Evolutionary conservation across 2,113 vertebrate genomes (phyloP), one percentile per base, ranked within the genome.

Genomic region (Antidorcas marsupialis): DNA sequence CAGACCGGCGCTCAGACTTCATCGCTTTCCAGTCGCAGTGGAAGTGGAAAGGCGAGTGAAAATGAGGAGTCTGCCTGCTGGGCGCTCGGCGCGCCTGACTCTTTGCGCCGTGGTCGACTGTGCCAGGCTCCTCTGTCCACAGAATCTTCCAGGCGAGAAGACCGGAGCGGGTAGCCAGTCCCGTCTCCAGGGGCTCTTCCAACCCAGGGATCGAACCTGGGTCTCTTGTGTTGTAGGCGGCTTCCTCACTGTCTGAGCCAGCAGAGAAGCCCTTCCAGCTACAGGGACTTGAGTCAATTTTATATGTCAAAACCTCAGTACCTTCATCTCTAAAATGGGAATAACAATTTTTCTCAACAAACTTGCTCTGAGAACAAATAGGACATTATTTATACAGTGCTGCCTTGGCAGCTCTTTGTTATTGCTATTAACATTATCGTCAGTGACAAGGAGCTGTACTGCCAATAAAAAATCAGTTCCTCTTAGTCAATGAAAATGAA

Each of bases 401-500:
- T 3, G 47, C n/a, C 50, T 36, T 93, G 1, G 33, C 7, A 89
- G 21, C 13, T 82, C 25, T 52, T 27, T 64, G 88, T 79, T 89
- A 27, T 30, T 74, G 67, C 25, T 87, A 43, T 25, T 30, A 19
- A 33, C 4, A 28, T 64, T 90, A 64, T 53, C 57, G 14, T 85
- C 67, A 83, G 28, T 87, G 25, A 74, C 21, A 67, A 60, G 45
- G 91, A 84, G 19, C 15, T 89, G 3, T 14, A 62, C 30, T 64
- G 5, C 33, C 78, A 94, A 82, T 88, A 60, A 82, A 94, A 86
- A 95, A 59, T 57, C 33, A 89, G 33, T 87, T 84, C 15, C 10
- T 91, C 36, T 47, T 57, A 91, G 19, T 96, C n/a, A 84, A 23
- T 45, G 15, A 94, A 91, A 96, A 81, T 53, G 28, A 79, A 91